phyloP scores from a whole-genome alignment of 2,113 vertebrate species.

The Heliornis fulica region DNA sequence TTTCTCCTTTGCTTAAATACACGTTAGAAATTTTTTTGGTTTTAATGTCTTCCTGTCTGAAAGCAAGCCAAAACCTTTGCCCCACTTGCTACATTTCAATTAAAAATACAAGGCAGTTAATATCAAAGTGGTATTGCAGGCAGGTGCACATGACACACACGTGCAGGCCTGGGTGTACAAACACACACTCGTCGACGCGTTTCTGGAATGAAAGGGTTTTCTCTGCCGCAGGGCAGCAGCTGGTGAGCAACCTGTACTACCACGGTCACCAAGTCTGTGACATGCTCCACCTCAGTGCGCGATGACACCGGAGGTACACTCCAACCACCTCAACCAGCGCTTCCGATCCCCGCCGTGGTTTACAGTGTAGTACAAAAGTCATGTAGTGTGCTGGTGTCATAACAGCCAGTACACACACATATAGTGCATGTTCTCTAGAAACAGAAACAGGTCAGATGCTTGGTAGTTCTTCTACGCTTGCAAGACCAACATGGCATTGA shows the following conservation, averaged over 20 bases:
- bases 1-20: constrained; percentile 37
- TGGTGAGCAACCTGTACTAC: background rate
- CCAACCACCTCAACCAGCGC: background rate
- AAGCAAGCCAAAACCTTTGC: constrained; percentile 13
- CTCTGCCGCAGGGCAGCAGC: background rate
- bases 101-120: background rate
- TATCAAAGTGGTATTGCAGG: background rate
- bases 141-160: background rate
- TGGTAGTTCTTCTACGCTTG: constrained; percentile 16
- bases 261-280: background rate
- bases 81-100: background rate
- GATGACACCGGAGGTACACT: background rate
- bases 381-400: too few relatives aligned
- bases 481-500: constrained; percentile 26
- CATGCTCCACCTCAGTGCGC: background rate
- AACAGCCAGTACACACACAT: constrained; percentile 16
- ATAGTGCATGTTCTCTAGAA: background rate
- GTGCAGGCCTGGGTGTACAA: background rate
- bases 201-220: background rate
- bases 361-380: constrained; percentile 4
- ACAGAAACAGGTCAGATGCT: constrained; percentile 6
- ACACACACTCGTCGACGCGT: background rate
- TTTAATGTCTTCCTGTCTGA: constrained; percentile 33
- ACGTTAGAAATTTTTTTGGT: constrained; percentile 51
- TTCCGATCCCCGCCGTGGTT: background rate